Evolutionary conservation across 2,113 vertebrate species (phyloP), one percentile per base, ranked within the genome.

Genomic region (Apodemus speciosus): DNA sequence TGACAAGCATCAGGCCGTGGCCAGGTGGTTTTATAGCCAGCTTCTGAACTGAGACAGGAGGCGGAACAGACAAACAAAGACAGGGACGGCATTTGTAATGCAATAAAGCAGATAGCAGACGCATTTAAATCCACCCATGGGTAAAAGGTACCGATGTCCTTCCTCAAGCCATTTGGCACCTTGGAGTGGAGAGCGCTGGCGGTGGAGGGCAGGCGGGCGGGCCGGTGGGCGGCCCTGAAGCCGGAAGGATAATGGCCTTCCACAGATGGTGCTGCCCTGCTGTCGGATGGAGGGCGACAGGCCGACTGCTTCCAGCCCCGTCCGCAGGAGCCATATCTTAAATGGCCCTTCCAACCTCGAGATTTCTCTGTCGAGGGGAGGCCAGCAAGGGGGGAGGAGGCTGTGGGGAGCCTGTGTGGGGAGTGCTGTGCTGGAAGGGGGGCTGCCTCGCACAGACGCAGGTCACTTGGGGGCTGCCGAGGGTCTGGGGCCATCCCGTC

Each of bases 231-330:
- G 83, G 92, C 69, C 40, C 53, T 79, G 95, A 88, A 90, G 91
- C 87, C 21, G 9, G 87, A 88, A 87, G 72, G 85, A 1, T 97
- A 94, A 93, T 95, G 75, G 58, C 2, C 75, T 72, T 92, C 90
- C 80, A 69, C 93, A 96, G 93, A 92, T 96, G 90, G 87, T 88
- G 62, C 88, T 85, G 85, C 93, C 72, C 0, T 95, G 95, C 32
- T 79, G 25, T 43, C 64, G 93, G 90, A 88, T 76, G 75, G 66
- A 40, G 0, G 66, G 66, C n/a, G 18, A n/a, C 32, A n/a, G 40
- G 32, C 38, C 32, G 71, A 80, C 43, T 46, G 43, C 84, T 73
- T 84, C 60, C 53, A 56, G 62, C 46, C 68, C 80, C 85, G 49
- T 46, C 43, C 8, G 0, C 51, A 40, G 81, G 40, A 93, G 86